Conservation (phyloP, 2,888 invertebrate species). For the Nomada hirtipes region DNA sequence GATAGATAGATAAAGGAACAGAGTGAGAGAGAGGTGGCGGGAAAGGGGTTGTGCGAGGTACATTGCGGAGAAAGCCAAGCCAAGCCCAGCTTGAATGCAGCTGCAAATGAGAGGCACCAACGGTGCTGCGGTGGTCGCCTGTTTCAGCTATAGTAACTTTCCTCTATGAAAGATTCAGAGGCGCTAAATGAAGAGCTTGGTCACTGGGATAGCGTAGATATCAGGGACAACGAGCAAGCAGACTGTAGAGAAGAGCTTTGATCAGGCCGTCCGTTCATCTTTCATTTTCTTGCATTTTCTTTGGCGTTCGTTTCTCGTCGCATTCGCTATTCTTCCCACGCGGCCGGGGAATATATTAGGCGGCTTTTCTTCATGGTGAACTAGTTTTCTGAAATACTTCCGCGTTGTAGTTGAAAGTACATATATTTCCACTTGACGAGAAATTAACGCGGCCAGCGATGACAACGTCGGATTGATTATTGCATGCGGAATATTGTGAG, state of each 20-base stretch:
- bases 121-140: slow-evolving; percentile 37
- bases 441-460: slow-evolving; percentile 7
- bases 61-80: slow-evolving; percentile 43
- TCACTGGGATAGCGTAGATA: slow-evolving; percentile 53
- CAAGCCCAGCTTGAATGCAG: slow-evolving; percentile 69
- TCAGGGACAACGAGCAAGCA: slow-evolving; percentile 45
- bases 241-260: slow-evolving; percentile 49
- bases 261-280: slow-evolving; percentile 47
- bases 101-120: slow-evolving; percentile 73
- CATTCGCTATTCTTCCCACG: slow-evolving; percentile 48
- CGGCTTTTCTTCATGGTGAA: slow-evolving; percentile 23
- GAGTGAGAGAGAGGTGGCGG: neutral
- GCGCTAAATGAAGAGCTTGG: slow-evolving; percentile 73
- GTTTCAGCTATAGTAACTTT: slow-evolving; percentile 22
- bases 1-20: slow-evolving; percentile 33
- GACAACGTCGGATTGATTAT: slow-evolving; percentile 7
- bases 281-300: slow-evolving; percentile 53
- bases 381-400: slow-evolving; percentile 34
- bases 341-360: slow-evolving; percentile 22
- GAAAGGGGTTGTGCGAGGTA: neutral
- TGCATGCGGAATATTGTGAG: neutral
- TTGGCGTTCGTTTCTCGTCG: slow-evolving; percentile 19
- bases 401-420: neutral
- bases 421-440: neutral
- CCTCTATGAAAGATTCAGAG: slow-evolving; percentile 72